Base-by-base conservation (phyloP, 2,113 vertebrate genomes). In the Bombycilla garrulus region DNA sequence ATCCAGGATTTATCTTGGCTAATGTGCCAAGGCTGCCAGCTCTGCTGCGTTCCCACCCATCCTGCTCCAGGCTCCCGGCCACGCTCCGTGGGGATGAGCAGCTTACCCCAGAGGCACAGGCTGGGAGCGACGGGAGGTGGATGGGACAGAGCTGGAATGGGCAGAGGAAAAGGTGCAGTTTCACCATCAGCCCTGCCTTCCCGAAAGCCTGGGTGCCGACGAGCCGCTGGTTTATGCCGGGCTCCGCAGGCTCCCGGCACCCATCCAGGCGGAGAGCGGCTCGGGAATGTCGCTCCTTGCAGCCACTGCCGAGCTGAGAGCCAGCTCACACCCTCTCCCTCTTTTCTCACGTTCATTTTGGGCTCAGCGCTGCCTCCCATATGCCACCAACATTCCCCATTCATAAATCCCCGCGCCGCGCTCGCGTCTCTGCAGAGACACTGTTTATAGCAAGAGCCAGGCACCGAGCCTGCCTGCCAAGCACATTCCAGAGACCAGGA, bases 211-310 rank as follows among this genome's bases (percentile, higher is more conserved):
- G 1, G 26, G 23, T 50, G 23, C 4, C 3, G 17, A 7, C 3
- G 89, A 44, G n/a, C 73, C 28, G 4, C 10, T 56, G 74, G 31
- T 54, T 4, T 0, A 10, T 7, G 56, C 33, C 22, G 8, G 67
- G 62, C 71, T 66, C 57, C 0, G 2, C 72, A 3, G 47, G 58
- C 24, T 0, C 15, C 42, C 3, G 10, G 69, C 83, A 2, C 51
- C 6, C 57, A 2, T 7, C 84, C 91, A 54, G 2, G 2, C n/a
- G 0, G 3, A 2, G 36, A 40, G 64, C 14, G 1, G 3, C 0
- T 5, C 53, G 18, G 71, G 67, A 54, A 9, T n/a, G 62, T 50
- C 62, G 8, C 33, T 58, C 26, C 10, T 47, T 15, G 12, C 90
- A n/a, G 29, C 53, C 35, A 1, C 2, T 14, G 3, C 18, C 0